Conservation (phyloP, 2,797 vertebrate species). For the Enoplosus armatus region DNA sequence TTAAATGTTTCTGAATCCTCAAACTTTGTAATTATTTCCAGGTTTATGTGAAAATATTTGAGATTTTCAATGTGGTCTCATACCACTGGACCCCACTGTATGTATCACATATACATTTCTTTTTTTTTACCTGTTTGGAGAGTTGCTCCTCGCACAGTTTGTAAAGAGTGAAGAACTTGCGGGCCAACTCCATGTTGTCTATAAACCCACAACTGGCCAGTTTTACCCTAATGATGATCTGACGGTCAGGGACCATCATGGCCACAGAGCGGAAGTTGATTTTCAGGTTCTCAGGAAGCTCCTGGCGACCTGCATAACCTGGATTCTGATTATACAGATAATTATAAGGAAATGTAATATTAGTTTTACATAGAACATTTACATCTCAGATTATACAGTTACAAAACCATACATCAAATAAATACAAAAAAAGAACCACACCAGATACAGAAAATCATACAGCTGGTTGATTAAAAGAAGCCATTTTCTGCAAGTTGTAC, state of each 20-base stretch:
- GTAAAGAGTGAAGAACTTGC: slow-evolving; percentile 96
- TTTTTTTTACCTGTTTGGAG: slow-evolving; percentile 93
- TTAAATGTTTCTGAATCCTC: too few species aligned
- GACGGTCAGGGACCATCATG: slow-evolving; percentile 99
- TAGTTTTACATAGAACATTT: background rate
- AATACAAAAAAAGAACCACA: background rate
- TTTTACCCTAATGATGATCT: slow-evolving; percentile 98
- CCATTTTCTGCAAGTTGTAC: background rate
- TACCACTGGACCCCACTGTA: too few species aligned
- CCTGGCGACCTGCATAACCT: slow-evolving; percentile 95
- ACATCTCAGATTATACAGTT: background rate
- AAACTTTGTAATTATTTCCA: too few species aligned
- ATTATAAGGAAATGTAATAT: background rate
- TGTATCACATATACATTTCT: too few species aligned
- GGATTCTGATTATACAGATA: slow-evolving; percentile 88
- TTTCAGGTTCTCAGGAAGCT: slow-evolving; percentile 98
- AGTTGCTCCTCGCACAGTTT: slow-evolving; percentile 98
- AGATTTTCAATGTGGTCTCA: too few species aligned
- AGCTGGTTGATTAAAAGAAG: background rate
- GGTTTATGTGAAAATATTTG: too few species aligned
- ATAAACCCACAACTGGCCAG: slow-evolving; percentile 97
- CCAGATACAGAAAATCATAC: background rate
- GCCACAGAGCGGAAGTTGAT: slow-evolving; percentile 97
- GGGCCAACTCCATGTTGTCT: slow-evolving; percentile 92
- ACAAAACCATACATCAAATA: background rate